Percentiles rank a stretch among this genome's conserved stretches.
Evolutionary conservation across 2,797 vertebrate genomes (phyloP).

Genomic region (Vespertilio murinus): DNA sequence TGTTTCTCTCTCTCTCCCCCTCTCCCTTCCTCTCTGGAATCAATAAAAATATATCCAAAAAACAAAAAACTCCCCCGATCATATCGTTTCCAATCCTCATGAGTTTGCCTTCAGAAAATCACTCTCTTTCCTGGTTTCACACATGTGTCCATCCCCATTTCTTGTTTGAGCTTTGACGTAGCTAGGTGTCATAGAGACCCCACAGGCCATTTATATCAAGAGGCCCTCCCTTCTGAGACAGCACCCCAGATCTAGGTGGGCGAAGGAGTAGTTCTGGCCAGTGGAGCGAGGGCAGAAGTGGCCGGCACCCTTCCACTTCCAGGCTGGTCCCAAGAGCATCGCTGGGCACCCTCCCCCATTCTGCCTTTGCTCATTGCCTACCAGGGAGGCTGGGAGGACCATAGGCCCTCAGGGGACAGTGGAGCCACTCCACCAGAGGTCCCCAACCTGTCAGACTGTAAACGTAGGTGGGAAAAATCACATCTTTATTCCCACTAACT

Average conservation of each 20-base stretch:
- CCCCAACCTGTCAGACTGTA: not conserved
- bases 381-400: not conserved
- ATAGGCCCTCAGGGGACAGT: not conserved
- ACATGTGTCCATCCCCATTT: not conserved
- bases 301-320: not conserved
- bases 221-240: not conserved
- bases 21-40: too few species aligned
- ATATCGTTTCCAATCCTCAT: not conserved
- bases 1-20: too few species aligned
- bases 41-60: too few species aligned
- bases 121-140: not conserved
- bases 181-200: not conserved
- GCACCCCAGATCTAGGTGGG: not conserved
- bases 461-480: not conserved
- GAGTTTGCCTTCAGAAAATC: not conserved
- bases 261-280: not conserved
- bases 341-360: not conserved
- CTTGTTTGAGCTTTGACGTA: not conserved
- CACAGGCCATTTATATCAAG: not conserved
- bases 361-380: not conserved
- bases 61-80: not conserved
- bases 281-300: not conserved
- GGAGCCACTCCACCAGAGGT: not conserved
- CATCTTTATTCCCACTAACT: slow-evolving; percentile 49
- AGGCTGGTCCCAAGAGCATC: not conserved